Evolutionary conservation across 2,113 vertebrate genomes (phyloP), one percentile per base, ranked within the genome.

Genomic region (Conger conger): DNA sequence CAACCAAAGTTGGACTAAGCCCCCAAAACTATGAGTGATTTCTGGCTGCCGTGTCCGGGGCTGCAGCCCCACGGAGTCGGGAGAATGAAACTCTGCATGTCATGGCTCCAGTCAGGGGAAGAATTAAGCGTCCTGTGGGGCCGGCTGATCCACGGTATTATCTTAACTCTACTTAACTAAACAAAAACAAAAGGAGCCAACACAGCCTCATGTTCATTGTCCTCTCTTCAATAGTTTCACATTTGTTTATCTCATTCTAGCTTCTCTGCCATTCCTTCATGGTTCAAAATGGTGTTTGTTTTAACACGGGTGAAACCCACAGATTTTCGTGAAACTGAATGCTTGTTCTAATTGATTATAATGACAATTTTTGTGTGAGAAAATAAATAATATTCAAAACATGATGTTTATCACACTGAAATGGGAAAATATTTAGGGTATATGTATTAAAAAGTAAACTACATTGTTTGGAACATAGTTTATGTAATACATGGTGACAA

Each of bases 61-160:
- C 93, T 88, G 91, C 83, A 87, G 89, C 93, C 94, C 93, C 83
- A 88, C 92, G 90, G 94, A 89, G 90, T 18, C 17, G 86, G 89
- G 92, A 93, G 93, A 95, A 94, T 85, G 91, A 88, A 83, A 90
- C 95, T 91, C 94, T 68, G 92, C 95, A 93, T 93, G 95, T 94
- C 91, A 90, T 96, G 95, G 95, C 95, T 96, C 95, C 95, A 95
- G 94, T 92, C 93, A 92, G 92, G 91, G 92, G 91, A 92, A 91
- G 92, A 93, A 94, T 92, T 92, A 93, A 91, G 82, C 91, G 87
- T 92, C 94, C 93, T n/a, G 90, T 89, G 92, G 92, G 94, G 92
- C 85, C 92, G 94, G 92, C 93, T 86, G 91, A 89, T 91, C 92
- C 90, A 89, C 90, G 92, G 94, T 93, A 94, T 94, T 92, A 93